These are phyloP conservation scores for Quadroppia sp. DNA, from an alignment of 2,888 invertebrate species.

Conservation along the genomic window DNA sequence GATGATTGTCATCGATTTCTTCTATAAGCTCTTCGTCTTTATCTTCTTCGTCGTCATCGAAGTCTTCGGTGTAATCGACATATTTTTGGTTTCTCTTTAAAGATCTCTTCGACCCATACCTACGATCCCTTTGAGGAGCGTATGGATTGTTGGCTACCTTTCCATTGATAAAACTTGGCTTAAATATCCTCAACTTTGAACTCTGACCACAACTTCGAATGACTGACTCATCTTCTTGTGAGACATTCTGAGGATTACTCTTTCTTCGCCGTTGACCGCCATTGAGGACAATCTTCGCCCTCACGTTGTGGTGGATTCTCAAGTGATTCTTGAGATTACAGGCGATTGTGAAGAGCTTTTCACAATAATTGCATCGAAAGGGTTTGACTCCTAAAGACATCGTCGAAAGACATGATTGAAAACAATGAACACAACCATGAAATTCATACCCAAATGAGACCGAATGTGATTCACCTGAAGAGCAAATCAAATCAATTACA, in stretches of 20 bases:
- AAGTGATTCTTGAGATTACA: conserved; percentile 35
- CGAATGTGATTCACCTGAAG: conserved; percentile 12
- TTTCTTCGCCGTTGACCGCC: not conserved
- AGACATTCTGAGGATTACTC: not conserved
- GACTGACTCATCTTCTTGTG: not conserved
- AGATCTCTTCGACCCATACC: not conserved
- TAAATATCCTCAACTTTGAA: conserved; percentile 29
- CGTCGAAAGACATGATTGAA: too few relatives aligned
- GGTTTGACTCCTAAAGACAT: conserved; percentile 17
- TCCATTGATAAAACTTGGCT: conserved; percentile 27
- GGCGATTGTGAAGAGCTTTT: conserved; percentile 16
- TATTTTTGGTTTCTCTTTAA: not conserved
- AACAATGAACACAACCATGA: too few relatives aligned
- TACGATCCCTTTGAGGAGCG: not conserved
- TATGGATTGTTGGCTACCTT: not conserved
- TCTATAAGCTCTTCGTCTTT: not conserved
- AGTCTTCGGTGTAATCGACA: conserved; percentile 2
- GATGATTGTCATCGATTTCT: not conserved
- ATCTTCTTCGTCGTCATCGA: conserved; percentile 1
- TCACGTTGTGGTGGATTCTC: conserved; percentile 17
- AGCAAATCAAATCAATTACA: not conserved
- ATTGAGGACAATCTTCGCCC: conserved; percentile 4
- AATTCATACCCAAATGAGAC: not conserved
- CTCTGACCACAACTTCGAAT: not conserved
- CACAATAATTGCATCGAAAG: conserved; percentile 7